phyloP scores from a whole-genome alignment of 2,113 vertebrate genomes.

The Sander vitreus region DNA sequence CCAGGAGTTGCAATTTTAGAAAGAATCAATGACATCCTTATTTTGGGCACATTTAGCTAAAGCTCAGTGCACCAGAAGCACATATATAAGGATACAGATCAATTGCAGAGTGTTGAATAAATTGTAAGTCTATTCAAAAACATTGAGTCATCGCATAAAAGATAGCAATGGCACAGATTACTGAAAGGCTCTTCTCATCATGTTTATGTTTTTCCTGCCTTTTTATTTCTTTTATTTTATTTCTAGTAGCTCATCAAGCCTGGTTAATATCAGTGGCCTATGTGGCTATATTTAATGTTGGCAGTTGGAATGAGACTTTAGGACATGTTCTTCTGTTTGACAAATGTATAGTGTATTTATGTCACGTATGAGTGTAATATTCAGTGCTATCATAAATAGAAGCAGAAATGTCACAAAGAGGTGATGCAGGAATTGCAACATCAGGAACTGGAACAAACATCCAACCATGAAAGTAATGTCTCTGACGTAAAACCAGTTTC shows the following conservation, averaged over 20 bases:
- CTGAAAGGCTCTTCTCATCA: constrained; percentile 5
- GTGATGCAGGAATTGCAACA: constrained; percentile 47
- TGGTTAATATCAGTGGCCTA: constrained; percentile 15
- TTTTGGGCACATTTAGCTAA: constrained; percentile 31
- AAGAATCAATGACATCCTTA: constrained; percentile 36
- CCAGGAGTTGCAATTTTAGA: constrained; percentile 9
- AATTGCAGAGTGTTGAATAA: background rate
- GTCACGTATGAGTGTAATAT: background rate
- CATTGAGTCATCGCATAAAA: background rate
- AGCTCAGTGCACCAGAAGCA: background rate
- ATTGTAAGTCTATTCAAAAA: background rate
- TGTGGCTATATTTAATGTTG: constrained; percentile 8
- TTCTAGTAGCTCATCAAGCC: constrained; percentile 12
- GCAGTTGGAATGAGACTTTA: constrained; percentile 1
- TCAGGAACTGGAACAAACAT: constrained; percentile 33
- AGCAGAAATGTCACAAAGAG: constrained; percentile 31
- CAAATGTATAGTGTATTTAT: background rate
- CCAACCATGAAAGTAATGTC: constrained; percentile 19
- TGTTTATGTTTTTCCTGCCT: background rate
- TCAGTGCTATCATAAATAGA: constrained; percentile 26
- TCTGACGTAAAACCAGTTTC: constrained; percentile 20
- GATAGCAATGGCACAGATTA: background rate
- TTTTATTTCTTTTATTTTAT: background rate
- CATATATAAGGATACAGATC: constrained; percentile 4
- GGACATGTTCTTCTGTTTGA: background rate